Percentiles rank a stretch among this genome's conserved stretches.
These are phyloP conservation scores for Nemapogon koenigi DNA, from an alignment of 2,888 invertebrate genomes.

Conservation along the genomic window DNA sequence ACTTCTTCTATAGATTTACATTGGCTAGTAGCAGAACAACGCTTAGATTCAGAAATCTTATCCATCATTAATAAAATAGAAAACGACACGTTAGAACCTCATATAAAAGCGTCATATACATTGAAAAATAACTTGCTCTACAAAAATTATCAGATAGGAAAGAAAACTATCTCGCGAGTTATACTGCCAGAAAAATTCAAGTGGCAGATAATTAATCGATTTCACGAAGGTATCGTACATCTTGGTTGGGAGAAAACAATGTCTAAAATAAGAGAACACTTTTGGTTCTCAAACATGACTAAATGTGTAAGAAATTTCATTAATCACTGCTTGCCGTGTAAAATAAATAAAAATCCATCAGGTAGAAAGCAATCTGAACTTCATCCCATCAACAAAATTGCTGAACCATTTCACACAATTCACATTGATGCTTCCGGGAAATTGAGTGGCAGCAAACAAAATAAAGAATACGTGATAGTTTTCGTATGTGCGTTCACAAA, in stretches of 20 bases:
- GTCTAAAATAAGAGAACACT: slow-evolving; percentile 4
- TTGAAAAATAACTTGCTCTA: slow-evolving; percentile 4
- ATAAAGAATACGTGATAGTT: slow-evolving; percentile 9
- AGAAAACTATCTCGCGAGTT: background rate
- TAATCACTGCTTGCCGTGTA: slow-evolving; percentile 2
- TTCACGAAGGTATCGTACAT: slow-evolving; percentile 6
- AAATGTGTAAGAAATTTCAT: background rate
- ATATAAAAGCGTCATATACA: background rate
- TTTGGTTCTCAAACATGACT: slow-evolving; percentile 9
- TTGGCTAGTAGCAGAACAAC: slow-evolving; percentile 7
- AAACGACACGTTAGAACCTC: background rate
- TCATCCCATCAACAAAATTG: background rate
- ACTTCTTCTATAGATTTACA: background rate
- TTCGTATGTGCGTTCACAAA: slow-evolving; percentile 7
- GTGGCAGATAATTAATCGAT: slow-evolving; percentile 7
- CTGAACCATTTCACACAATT: background rate
- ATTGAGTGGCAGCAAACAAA: background rate
- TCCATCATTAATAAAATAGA: slow-evolving; percentile 1
- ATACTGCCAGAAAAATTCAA: slow-evolving; percentile 6
- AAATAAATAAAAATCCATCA: slow-evolving; percentile 6
- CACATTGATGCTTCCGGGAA: background rate
- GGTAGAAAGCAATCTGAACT: background rate
- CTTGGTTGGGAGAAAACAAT: slow-evolving; percentile 11
- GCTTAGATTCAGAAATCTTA: slow-evolving; percentile 1
- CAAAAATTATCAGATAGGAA: slow-evolving; percentile 1